Percentiles rank a stretch among this genome's conserved stretches.
These are phyloP conservation scores for Sesia apiformis DNA, from an alignment of 2,888 invertebrate species.

Conservation along the genomic window DNA sequence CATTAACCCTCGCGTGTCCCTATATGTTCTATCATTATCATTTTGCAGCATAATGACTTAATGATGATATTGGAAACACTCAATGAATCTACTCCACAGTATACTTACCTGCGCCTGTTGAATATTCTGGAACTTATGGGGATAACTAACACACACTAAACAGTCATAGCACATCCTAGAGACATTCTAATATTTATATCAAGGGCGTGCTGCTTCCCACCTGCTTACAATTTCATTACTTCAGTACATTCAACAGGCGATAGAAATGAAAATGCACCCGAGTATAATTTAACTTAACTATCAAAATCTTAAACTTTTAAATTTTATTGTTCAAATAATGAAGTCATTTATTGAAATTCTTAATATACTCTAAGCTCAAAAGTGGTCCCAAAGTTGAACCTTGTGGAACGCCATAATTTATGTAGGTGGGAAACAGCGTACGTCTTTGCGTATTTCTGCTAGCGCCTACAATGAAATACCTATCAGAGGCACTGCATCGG, in stretches of 20 bases:
- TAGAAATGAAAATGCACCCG: neutral
- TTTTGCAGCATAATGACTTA: neutral
- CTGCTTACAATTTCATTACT: constrained; percentile 8
- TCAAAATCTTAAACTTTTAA: neutral
- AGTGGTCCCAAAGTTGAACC: constrained; percentile 1
- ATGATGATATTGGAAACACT: constrained; percentile 16
- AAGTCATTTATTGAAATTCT: neutral
- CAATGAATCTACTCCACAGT: constrained; percentile 23
- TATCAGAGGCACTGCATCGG: constrained; percentile 88
- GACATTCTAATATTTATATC: constrained; percentile 37
- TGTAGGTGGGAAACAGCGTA: neutral
- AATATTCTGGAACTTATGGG: constrained; percentile 10
- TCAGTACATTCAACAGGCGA: neutral
- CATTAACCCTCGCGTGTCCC: neutral
- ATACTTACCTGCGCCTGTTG: constrained; percentile 25
- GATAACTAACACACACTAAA: constrained; percentile 18
- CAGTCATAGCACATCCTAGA: constrained; percentile 44
- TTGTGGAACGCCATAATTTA: constrained; percentile 8
- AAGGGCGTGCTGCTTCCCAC: constrained; percentile 33
- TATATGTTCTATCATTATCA: neutral
- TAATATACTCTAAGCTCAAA: neutral
- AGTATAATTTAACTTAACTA: no score
- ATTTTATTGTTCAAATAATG: neutral
- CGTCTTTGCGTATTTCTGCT: constrained; percentile 4
- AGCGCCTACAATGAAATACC: constrained; percentile 66